Evolutionary conservation across 2,113 vertebrate species (phyloP).

Genomic region (Crotalus viridis): DNA sequence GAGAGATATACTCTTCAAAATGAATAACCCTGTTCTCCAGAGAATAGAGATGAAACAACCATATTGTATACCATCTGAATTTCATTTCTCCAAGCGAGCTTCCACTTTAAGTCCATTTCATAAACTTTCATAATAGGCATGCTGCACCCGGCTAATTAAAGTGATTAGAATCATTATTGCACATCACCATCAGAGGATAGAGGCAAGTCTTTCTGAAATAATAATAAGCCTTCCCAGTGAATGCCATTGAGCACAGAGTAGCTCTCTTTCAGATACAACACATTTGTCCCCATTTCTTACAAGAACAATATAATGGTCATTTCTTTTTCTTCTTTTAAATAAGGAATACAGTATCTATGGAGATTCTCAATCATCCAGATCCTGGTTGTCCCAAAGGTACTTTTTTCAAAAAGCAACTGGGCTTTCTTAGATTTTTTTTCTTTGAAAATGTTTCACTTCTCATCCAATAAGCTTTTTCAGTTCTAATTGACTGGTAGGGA

Average conservation of each 20-base stretch:
- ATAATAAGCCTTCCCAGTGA: background rate
- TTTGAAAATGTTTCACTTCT: background rate
- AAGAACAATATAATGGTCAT: background rate
- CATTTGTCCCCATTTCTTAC: background rate
- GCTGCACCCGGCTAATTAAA: conserved; percentile 17
- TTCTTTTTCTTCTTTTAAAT: background rate
- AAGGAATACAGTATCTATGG: background rate
- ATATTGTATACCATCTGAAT: background rate
- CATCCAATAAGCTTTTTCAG: background rate
- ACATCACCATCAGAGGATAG: background rate
- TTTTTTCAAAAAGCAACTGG: background rate
- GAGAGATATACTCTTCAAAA: background rate
- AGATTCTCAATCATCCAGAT: background rate
- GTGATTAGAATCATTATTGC: conserved; percentile 21
- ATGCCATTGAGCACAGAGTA: background rate
- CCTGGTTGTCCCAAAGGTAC: background rate
- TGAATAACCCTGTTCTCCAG: background rate
- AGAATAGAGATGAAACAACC: background rate
- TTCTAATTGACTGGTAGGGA: no score
- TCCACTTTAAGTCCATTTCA: conserved; percentile 17
- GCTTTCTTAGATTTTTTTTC: background rate
- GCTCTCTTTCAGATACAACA: background rate
- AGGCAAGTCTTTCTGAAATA: background rate
- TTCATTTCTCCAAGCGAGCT: background rate
- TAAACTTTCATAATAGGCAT: conserved; percentile 12